Evolutionary conservation across 2,888 invertebrate genomes (phyloP).

Genomic region (Camponotus fellah): DNA sequence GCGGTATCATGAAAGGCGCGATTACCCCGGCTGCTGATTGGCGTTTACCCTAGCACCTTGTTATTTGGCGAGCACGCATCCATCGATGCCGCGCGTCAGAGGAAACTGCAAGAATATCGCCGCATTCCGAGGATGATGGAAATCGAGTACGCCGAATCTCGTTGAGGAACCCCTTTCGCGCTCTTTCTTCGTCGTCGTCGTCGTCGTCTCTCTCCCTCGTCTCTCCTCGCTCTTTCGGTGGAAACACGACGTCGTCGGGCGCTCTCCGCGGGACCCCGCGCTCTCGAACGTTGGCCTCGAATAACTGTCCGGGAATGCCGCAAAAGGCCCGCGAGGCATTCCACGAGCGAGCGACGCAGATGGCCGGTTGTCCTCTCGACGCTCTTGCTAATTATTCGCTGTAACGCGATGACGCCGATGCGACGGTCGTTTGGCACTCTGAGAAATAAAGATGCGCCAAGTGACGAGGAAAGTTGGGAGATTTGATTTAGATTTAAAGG

Average conservation of each 20-base stretch:
- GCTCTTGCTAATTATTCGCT: constrained; percentile 66
- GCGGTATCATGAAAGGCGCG: constrained; percentile 72
- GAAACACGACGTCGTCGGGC: constrained; percentile 60
- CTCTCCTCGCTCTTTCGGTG: constrained; percentile 11
- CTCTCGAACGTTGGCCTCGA: constrained; percentile 79
- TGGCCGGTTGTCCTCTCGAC: constrained; percentile 27
- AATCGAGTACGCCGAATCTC: constrained; percentile 18
- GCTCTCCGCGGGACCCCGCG: constrained; percentile 48
- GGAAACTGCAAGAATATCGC: constrained; percentile 26
- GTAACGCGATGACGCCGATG: constrained; percentile 40
- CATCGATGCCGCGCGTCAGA: constrained; percentile 37
- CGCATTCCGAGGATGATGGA: constrained; percentile 36
- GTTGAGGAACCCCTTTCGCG: background rate
- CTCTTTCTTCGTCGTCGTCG: background rate
- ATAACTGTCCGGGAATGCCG: constrained; percentile 79
- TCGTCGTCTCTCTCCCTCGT: background rate
- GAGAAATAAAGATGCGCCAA: background rate
- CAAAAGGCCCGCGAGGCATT: constrained; percentile 74
- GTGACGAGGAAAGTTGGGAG: background rate
- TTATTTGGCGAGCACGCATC: constrained; percentile 70
- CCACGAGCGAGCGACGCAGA: constrained; percentile 66
- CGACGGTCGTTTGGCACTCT: constrained; percentile 25
- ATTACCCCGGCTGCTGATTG: constrained; percentile 73
- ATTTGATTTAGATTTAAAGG: background rate
- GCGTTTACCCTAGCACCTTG: constrained; percentile 77